phyloP scores from a whole-genome alignment of 2,797 vertebrate species.

The Podargus strigoides region DNA sequence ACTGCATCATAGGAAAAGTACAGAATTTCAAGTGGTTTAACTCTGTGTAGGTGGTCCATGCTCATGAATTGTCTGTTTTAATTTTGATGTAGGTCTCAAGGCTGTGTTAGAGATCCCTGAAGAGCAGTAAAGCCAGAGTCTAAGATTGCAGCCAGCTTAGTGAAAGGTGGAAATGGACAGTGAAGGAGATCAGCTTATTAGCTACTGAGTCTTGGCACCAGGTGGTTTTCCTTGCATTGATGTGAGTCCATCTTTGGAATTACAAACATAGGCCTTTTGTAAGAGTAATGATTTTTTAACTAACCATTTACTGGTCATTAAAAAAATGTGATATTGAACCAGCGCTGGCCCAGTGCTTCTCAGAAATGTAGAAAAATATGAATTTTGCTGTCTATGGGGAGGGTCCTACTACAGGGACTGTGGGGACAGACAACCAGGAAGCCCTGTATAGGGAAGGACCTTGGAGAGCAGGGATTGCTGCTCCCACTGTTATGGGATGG shows the following conservation, averaged over 20 bases:
- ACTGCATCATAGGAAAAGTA: neutral
- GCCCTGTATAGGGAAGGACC: neutral
- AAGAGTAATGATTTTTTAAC: neutral
- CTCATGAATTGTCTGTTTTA: conserved; percentile 21
- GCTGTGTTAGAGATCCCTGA: conserved; percentile 2
- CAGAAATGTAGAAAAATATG: neutral
- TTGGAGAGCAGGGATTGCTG: neutral
- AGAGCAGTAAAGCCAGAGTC: conserved; percentile 4
- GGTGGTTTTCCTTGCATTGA: neutral
- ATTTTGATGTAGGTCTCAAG: conserved; percentile 8
- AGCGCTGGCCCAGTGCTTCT: neutral
- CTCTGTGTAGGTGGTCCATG: conserved; percentile 30
- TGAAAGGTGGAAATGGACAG: neutral
- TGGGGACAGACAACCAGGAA: neutral
- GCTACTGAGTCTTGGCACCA: neutral
- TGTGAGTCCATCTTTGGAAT: neutral
- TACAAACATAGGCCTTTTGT: neutral
- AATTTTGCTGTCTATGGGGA: neutral
- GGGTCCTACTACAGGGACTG: neutral
- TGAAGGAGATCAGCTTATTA: conserved; percentile 5
- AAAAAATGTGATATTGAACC: neutral
- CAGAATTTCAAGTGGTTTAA: conserved; percentile 32
- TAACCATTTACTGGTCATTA: neutral
- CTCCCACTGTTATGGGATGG: neutral
- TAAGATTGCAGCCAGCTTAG: neutral